A percentile compares a stretch with the other conserved stretches of the same genome.
These are phyloP conservation scores for Microcebus jonahi DNA, from an alignment of 2,113 vertebrate species.

Conservation along the genomic window DNA sequence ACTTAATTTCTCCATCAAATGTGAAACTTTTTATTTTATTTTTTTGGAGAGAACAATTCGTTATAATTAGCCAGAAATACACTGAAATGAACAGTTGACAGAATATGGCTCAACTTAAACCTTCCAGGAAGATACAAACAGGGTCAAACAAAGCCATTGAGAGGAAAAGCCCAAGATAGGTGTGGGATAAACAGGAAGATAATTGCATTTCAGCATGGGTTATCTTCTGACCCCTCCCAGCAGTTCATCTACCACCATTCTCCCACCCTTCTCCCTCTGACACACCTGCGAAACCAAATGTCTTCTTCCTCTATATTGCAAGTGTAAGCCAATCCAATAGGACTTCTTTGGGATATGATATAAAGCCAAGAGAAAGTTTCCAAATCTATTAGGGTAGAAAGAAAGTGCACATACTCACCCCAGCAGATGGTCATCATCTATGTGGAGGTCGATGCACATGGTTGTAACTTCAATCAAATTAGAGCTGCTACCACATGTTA, in stretches of 20 bases:
- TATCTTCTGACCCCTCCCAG: not conserved
- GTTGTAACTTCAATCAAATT: not conserved
- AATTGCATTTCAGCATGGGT: not conserved
- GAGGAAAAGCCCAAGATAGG: not conserved
- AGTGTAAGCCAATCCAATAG: not conserved
- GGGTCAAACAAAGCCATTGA: not conserved
- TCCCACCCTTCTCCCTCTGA: not conserved
- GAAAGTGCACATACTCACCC: not conserved
- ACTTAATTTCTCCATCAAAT: too few relatives aligned
- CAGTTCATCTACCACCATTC: rapidly evolving
- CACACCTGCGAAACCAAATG: not conserved
- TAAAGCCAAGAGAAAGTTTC: not conserved
- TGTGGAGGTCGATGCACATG: not conserved
- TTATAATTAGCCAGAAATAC: conserved; percentile 76
- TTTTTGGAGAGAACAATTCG: conserved; percentile 66
- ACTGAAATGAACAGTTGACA: conserved; percentile 60
- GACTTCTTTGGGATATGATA: not conserved
- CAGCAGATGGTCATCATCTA: not conserved
- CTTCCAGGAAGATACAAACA: not conserved
- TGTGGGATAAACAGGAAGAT: not conserved
- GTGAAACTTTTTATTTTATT: too few relatives aligned
- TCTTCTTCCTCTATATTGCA: not conserved
- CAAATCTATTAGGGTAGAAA: not conserved
- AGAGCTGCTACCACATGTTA: not conserved
- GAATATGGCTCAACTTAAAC: conserved; percentile 24